These are phyloP conservation scores for Mesorhabditis spiculigera DNA, from an alignment of 2,888 invertebrate species.

Conservation along the genomic window DNA sequence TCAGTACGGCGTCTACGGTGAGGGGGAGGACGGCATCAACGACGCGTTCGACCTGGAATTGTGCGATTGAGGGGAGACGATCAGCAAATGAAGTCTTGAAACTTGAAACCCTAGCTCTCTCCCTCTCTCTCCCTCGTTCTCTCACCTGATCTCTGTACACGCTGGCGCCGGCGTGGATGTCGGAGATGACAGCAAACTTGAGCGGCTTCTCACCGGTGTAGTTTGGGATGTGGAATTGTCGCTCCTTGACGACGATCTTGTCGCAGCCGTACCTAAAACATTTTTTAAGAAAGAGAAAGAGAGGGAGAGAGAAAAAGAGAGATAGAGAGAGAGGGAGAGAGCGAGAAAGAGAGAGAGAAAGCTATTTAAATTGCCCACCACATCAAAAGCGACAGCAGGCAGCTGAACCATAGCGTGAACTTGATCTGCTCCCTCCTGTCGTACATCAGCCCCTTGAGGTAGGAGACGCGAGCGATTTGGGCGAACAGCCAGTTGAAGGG, in stretches of 20 bases:
- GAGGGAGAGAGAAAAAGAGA: too few relatives aligned
- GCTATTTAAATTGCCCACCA: neutral
- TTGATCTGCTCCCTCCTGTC: slow-evolving; percentile 29
- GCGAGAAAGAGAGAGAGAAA: too few relatives aligned
- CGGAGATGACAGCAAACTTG: slow-evolving; percentile 37
- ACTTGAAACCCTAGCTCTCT: neutral
- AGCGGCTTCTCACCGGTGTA: slow-evolving; percentile 29
- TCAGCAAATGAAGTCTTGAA: too few relatives aligned
- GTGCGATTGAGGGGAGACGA: neutral
- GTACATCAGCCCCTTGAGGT: slow-evolving; percentile 23
- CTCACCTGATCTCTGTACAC: slow-evolving; percentile 33
- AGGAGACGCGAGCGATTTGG: slow-evolving; percentile 18
- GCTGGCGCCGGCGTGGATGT: slow-evolving; percentile 46
- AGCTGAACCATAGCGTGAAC: slow-evolving; percentile 12
- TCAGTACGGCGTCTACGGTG: slow-evolving; percentile 57
- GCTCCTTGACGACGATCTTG: slow-evolving; percentile 31
- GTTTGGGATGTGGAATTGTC: neutral
- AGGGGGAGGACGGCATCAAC: slow-evolving; percentile 35
- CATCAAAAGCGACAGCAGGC: neutral
- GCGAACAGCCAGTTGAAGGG: slow-evolving; percentile 18
- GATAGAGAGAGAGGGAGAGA: too few relatives aligned
- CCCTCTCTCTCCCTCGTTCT: neutral
- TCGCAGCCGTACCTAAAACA: slow-evolving; percentile 18
- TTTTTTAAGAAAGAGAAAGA: too few relatives aligned
- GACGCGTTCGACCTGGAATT: slow-evolving; percentile 21